A percentile compares a stretch with the other conserved stretches of the same genome.
These are phyloP conservation scores for Arctopsyche grandis DNA, from an alignment of 1,140 invertebrate species.

Conservation along the genomic window DNA sequence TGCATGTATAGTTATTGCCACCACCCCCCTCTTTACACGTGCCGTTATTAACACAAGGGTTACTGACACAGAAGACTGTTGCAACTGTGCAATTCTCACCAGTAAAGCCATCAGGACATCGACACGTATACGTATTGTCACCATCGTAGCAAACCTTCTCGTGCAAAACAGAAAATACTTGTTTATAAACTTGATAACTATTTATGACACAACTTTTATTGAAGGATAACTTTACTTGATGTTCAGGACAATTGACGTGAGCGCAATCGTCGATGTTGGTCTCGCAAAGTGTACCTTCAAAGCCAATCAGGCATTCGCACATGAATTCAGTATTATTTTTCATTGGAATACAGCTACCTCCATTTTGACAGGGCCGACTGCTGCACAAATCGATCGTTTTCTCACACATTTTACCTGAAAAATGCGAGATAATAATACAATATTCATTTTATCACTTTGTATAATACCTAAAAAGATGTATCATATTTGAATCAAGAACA, in stretches of 20 bases:
- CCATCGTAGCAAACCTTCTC: slow-evolving; percentile 51
- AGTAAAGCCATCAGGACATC: slow-evolving; percentile 80
- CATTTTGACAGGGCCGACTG: slow-evolving; percentile 81
- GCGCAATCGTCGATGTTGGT: slow-evolving; percentile 73
- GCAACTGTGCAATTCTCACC: slow-evolving; percentile 74
- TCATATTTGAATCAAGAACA: too few relatives aligned
- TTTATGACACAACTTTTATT: background rate
- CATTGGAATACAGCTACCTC: slow-evolving; percentile 74
- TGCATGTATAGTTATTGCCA: slow-evolving; percentile 67
- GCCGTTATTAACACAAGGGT: slow-evolving; percentile 68
- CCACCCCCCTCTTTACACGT: slow-evolving; percentile 65
- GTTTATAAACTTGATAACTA: background rate
- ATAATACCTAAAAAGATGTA: too few relatives aligned
- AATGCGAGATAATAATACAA: background rate
- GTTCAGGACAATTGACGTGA: slow-evolving; percentile 62
- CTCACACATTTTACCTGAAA: slow-evolving; percentile 49
- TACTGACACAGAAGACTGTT: slow-evolving; percentile 67
- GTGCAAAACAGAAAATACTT: background rate
- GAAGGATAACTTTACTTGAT: slow-evolving; percentile 56
- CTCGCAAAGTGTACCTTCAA: slow-evolving; percentile 82
- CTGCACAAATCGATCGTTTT: slow-evolving; percentile 59
- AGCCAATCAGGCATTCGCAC: slow-evolving; percentile 79
- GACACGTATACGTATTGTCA: slow-evolving; percentile 70
- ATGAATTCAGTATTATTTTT: slow-evolving; percentile 74
- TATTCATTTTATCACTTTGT: background rate